A percentile compares a stretch with the other conserved stretches of the same genome.
These are phyloP conservation scores for Litoditis marina DNA, from an alignment of 2,888 invertebrate species.

Conservation along the genomic window DNA sequence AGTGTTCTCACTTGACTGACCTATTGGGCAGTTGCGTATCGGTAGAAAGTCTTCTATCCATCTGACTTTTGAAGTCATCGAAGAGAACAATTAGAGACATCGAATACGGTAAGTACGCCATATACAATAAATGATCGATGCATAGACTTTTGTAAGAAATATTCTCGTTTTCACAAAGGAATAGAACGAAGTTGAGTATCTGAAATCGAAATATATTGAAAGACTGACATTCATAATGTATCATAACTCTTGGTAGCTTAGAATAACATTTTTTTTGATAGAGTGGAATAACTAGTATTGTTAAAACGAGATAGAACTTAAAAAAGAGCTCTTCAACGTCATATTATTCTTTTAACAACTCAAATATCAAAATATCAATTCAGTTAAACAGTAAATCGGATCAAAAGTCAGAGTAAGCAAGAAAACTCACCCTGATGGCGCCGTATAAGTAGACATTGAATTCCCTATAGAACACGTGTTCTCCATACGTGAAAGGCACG, in stretches of 20 bases:
- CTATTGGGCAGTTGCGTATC: background rate
- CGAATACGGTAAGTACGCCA: slow-evolving; percentile 53
- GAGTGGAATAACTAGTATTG: too few relatives aligned
- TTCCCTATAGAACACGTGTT: slow-evolving; percentile 51
- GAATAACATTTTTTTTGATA: too few relatives aligned
- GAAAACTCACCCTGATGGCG: slow-evolving; percentile 45
- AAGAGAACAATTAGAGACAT: slow-evolving; percentile 55
- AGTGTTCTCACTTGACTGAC: too few relatives aligned
- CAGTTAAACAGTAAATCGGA: too few relatives aligned
- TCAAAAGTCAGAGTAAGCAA: background rate
- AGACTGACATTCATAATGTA: background rate
- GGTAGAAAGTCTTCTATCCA: slow-evolving; percentile 7
- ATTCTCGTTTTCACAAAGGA: slow-evolving; percentile 25
- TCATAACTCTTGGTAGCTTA: too few relatives aligned
- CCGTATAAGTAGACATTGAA: slow-evolving; percentile 58
- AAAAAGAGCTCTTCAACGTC: too few relatives aligned
- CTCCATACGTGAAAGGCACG: slow-evolving; percentile 40
- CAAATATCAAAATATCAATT: too few relatives aligned
- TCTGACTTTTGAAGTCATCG: slow-evolving; percentile 49
- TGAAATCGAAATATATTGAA: too few relatives aligned
- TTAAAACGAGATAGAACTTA: too few relatives aligned
- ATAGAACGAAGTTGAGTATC: slow-evolving; percentile 50
- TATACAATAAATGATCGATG: slow-evolving; percentile 35
- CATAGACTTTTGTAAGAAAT: slow-evolving; percentile 5
- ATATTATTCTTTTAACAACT: too few relatives aligned